Base-by-base conservation (phyloP, 2,797 vertebrate species). In the Sebastes diploproa region DNA sequence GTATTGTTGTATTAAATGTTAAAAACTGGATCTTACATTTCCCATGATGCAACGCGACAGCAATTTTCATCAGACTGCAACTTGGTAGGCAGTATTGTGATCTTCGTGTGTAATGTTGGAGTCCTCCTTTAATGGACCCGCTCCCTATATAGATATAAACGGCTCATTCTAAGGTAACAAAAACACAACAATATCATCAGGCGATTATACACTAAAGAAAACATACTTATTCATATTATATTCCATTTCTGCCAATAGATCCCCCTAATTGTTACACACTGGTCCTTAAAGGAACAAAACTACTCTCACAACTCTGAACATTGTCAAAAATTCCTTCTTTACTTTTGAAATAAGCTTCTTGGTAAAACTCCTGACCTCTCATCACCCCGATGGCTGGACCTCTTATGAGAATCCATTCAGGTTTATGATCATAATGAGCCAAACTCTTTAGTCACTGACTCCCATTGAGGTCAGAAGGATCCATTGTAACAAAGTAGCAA, bases 381-480 rank as follows among this genome's bases (percentile, higher is more conserved):
- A 32, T 59, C 63, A 30, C 22, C 36, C 42, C 18, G 4, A 8
- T 50, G 65, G 5, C 50, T 63, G 46, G 20, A 46, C 23, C 29
- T 64, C n/a, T 54, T n/a, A 29, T 23, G 32, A 50, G 30, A 58
- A 59, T 8, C 59, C 22, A 68, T 78, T 77, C 27, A 65, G 68
- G 14, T 58, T 69, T 6, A 30, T 10, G 58, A 66, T 50, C 42
- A 52, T 70, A 58, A 72, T 29, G 52, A 73, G 61, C 61, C 30
- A 70, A 82, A 46, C 71, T 78, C 65, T 64, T 82, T 29, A 59
- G 68, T 72, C 50, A 58, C 62, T 61, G 73, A 82, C 70, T 86
- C 82, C 54, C 61, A 89, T 79, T 69, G 74, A 92, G 90, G 89
- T 90, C 89, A 91, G 72, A 66, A 58, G 77, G 62, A 88, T 86